Evolutionary conservation across 2,113 vertebrate species (phyloP).

Genomic region (Camelus bactrianus): DNA sequence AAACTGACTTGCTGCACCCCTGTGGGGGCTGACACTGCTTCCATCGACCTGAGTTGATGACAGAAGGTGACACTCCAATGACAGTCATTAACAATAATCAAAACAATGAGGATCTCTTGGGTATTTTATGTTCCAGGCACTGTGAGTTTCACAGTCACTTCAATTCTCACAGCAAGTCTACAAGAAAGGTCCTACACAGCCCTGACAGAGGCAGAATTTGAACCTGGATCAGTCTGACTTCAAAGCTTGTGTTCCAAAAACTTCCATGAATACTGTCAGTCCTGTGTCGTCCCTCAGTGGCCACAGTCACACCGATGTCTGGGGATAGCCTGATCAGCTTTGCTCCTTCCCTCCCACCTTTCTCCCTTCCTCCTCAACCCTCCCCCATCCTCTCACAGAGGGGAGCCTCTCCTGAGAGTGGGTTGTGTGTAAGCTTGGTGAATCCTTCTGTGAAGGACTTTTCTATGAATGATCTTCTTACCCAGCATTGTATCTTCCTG

Average conservation of each 20-base stretch:
- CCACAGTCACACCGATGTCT: background rate
- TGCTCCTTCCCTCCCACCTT: background rate
- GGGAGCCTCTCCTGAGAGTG: rapidly evolving
- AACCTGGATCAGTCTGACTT: background rate
- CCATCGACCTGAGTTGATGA: background rate
- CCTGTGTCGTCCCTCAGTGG: background rate
- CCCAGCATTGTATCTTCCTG: background rate
- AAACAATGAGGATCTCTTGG: background rate
- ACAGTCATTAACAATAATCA: background rate
- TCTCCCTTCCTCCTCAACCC: too few species aligned
- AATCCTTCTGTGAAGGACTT: background rate
- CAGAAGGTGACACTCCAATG: background rate
- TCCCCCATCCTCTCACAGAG: background rate
- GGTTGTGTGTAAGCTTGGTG: background rate
- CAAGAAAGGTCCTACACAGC: background rate
- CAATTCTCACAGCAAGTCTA: background rate
- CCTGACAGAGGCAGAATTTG: background rate
- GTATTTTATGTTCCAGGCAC: background rate
- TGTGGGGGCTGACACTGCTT: background rate
- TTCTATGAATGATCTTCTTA: background rate
- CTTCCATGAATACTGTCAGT: background rate
- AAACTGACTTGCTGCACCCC: background rate
- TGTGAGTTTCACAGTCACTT: background rate
- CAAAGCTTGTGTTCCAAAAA: background rate
- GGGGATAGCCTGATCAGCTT: background rate